Base-by-base conservation (phyloP, 2,113 vertebrate species). In the Pterocles burchelli region DNA sequence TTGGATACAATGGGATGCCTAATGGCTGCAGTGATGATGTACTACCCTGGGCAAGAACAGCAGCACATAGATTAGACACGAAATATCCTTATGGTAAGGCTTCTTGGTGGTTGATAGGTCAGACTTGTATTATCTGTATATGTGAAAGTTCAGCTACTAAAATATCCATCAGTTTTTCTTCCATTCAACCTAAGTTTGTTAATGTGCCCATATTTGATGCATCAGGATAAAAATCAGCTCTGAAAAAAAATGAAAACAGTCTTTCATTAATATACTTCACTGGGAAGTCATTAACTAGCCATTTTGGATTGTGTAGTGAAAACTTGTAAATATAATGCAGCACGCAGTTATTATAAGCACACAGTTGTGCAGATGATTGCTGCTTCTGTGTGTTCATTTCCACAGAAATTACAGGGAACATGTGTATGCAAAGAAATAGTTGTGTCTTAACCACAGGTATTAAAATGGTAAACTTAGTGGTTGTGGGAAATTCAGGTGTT, bases 1-100 rank as follows among this genome's bases (percentile, higher is more conserved):
- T 99, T 20, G 99, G 99, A 26, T 99, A 99, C 97, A 99, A 99
- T 28, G 99, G 99, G 3, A 99, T 99, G 99, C 99, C 99, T 10
- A 99, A 99, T 33, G 98, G 98, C 41, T 98, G 98, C 95, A 98
- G 98, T 0, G 98, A 99, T 81, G 98, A 99, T 88, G 82, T 97
- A 7, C 89, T 99, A 58, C 99, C 99, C 17, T 98, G 98, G 98
- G 93, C 97, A 21, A 98, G 98, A 75, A 97, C 97, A 9, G 98
- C 98, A 15, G 80, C 94, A 20, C 91, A 95, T 41, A 97, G 84
- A 52, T 97, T 99, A 95, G 98, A 99, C 66, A 99, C 98, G 4
- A 99, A 99, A 89, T 99, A 99, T 52, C 98, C 98, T 15, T 99
- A 99, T 22, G 99, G 99, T 99, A 98, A 97, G 97, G 31, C 16